Base-by-base conservation (phyloP, 2,797 vertebrate species). In the Gymnothorax reevesii region DNA sequence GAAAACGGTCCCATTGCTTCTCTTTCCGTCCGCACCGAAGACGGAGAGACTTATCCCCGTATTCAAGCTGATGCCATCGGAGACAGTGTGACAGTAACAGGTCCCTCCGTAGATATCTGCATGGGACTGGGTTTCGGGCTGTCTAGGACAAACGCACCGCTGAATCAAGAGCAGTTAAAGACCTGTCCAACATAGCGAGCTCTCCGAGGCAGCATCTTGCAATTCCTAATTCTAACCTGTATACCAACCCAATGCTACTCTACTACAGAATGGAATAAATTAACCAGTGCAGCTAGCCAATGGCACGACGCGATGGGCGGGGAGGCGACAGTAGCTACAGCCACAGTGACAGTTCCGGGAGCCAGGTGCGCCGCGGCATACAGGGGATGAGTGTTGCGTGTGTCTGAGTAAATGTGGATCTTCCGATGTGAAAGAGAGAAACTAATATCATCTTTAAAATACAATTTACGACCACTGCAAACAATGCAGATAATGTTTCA, bases 1-100 rank as follows among this genome's bases (percentile, higher is more conserved):
- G 89, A 87, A 91, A 91, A 91, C 90, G 93, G 91, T 80, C 86
- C 91, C 94, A 95, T 95, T 55, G 82, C 91, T 91, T 54, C 83
- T 90, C 88, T 90, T 83, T 89, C 90, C 92, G 64, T 90, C 88
- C n/a, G 4, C 87, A 86, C 89, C 49, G 88, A 75, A 25, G 84
- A 84, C 57, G 85, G 33, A 54, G 87, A 25, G 57, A 73, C 52
- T 13, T 86, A 87, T n/a, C 88, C 89, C 88, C 89, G 90, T 54
- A 77, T 90, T 66, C 88, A 52, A 88, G 25, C 57, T 88, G 84
- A 87, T 84, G 87, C 85, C 73, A 89, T 89, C 85, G 57, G 84
- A 69, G 87, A 66, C 85, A 77, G 88, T 84, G 85, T 85, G 77
- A 71, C 85, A 57, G 85, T 86, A 83, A 89, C 87, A 89, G 89